Conservation (phyloP, 92 coral and sea anemone species). For the Ricordea florida region DNA sequence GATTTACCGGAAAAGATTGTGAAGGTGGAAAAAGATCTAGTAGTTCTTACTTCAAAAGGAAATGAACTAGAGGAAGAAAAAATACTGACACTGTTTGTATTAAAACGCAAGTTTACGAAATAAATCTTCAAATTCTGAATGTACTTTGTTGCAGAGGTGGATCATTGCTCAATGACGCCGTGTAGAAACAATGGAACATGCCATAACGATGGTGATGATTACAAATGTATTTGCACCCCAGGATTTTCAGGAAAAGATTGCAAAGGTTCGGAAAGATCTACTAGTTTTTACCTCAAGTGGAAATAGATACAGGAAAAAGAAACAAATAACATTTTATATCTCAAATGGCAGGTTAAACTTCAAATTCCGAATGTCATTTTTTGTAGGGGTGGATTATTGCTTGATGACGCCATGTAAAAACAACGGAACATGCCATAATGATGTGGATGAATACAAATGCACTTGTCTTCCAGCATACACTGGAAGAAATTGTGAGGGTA, state of each 20-base stretch:
- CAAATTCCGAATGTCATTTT: no score
- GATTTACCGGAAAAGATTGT: not conserved
- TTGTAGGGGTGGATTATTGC: not conserved
- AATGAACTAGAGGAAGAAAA: no score
- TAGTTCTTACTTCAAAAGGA: no score
- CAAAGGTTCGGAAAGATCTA: not conserved
- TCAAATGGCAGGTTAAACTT: no score
- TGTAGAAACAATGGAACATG: not conserved
- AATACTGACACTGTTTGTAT: no score
- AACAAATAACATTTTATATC: no score
- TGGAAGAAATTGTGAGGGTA: not conserved
- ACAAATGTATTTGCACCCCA: not conserved
- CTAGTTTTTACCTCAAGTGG: not conserved
- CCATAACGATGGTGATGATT: not conserved
- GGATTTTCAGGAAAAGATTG: not conserved
- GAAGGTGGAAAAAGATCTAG: not conserved
- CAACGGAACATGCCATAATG: not conserved
- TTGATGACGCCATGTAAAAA: not conserved
- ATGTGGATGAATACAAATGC: not conserved
- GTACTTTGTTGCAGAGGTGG: not conserved
- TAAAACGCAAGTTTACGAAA: not conserved
- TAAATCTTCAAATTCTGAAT: not conserved
- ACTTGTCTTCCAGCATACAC: not conserved
- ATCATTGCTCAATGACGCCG: not conserved
- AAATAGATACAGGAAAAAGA: no score